phyloP scores from a whole-genome alignment of 2,888 invertebrate species.

The Apodemia hepburni region DNA sequence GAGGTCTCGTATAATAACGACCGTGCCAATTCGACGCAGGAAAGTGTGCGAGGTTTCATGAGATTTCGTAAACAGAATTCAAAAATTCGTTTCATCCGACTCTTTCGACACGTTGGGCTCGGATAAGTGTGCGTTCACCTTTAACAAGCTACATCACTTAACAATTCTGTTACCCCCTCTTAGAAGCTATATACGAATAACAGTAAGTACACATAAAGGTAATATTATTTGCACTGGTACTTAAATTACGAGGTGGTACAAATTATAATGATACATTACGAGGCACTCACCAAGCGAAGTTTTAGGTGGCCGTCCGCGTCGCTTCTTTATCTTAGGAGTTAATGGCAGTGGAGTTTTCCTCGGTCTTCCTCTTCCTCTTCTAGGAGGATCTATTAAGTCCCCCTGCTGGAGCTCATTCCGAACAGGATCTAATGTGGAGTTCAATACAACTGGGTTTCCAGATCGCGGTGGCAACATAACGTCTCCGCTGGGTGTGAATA shows the following conservation, averaged over 20 bases:
- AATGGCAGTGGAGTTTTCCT: conserved; percentile 75
- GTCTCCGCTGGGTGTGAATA: conserved; percentile 71
- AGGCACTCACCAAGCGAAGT: conserved; percentile 62
- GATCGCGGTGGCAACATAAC: conserved; percentile 67
- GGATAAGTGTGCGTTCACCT: too few relatives aligned
- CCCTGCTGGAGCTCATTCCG: conserved; percentile 43
- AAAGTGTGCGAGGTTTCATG: too few relatives aligned
- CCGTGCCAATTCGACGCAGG: too few relatives aligned
- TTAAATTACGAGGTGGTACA: too few relatives aligned
- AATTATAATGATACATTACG: conserved; percentile 18
- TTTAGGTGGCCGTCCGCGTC: conserved; percentile 70
- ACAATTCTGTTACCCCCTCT: too few relatives aligned
- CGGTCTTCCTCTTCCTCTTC: conserved; percentile 73
- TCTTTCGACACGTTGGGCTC: too few relatives aligned
- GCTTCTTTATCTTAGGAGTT: conserved; percentile 70
- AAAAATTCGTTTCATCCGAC: too few relatives aligned
- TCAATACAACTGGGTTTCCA: conserved; percentile 42
- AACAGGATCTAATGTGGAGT: conserved; percentile 43
- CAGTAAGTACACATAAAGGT: not conserved
- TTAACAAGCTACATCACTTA: too few relatives aligned
- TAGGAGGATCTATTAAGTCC: conserved; percentile 55
- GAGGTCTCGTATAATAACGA: too few relatives aligned
- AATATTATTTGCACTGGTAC: not conserved
- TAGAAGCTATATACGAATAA: too few relatives aligned
- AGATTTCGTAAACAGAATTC: too few relatives aligned